A percentile compares a stretch with the other conserved stretches of the same genome.
phyloP scores from a whole-genome alignment of 2,113 vertebrate genomes.

The Galbula dea region DNA sequence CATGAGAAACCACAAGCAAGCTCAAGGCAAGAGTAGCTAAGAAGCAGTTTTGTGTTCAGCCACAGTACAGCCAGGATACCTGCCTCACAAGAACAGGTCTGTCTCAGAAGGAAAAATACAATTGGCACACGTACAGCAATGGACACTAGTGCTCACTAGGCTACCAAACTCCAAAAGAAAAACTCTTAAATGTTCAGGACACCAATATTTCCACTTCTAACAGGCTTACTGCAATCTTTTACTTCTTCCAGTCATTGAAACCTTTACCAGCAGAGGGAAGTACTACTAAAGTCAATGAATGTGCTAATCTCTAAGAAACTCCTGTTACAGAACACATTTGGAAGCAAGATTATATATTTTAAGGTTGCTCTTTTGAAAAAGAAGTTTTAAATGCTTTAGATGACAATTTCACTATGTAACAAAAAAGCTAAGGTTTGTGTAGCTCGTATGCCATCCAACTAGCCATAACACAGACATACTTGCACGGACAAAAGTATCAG shows the following conservation, averaged over 20 bases:
- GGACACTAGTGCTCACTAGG: not conserved
- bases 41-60: not conserved
- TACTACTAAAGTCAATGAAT: not conserved
- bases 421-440: not conserved
- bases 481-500: not conserved
- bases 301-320: not conserved
- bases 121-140: not conserved
- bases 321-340: not conserved
- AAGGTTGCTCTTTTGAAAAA: not conserved
- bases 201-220: not conserved
- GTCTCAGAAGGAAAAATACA: not conserved
- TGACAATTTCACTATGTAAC: not conserved
- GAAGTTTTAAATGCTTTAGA: not conserved
- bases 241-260: not conserved
- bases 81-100: fast-evolving
- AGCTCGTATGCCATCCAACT: not conserved
- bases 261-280: not conserved
- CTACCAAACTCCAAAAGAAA: not conserved
- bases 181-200: not conserved
- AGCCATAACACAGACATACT: not conserved
- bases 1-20: not conserved
- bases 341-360: not conserved
- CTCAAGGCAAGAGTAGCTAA: not conserved
- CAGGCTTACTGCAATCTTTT: not conserved
- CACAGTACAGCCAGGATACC: not conserved